Percentiles rank a stretch among this genome's conserved stretches.
These are phyloP conservation scores for Antheraea mylitta DNA, from an alignment of 1,140 invertebrate genomes.

Conservation along the genomic window DNA sequence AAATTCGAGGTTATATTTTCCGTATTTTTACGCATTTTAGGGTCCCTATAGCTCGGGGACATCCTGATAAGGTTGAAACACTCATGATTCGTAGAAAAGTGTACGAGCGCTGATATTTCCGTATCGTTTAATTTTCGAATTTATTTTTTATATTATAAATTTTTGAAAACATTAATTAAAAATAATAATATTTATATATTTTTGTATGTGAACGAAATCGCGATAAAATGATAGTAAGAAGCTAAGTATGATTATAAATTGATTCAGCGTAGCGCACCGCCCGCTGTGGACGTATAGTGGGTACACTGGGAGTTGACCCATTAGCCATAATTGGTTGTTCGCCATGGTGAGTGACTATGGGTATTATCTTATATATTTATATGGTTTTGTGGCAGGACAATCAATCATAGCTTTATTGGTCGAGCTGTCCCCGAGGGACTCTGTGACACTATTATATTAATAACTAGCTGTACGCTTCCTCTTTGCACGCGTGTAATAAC, in stretches of 20 bases:
- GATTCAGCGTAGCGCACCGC: neutral
- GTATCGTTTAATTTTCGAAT: no score
- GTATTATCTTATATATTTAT: neutral
- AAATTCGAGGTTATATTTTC: no score
- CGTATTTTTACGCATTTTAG: no score
- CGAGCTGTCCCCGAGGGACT: neutral
- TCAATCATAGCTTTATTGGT: constrained; percentile 36
- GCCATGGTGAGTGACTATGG: constrained; percentile 11
- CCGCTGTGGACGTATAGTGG: neutral
- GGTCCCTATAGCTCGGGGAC: no score
- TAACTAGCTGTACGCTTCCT: neutral
- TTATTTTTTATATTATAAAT: no score
- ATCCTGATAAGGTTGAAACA: no score
- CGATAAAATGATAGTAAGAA: neutral
- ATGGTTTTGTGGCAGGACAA: constrained; percentile 17
- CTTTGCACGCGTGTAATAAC: no score
- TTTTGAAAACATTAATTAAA: no score
- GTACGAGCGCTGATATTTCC: no score
- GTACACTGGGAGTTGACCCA: constrained; percentile 42
- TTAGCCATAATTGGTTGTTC: constrained; percentile 60
- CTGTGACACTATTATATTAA: neutral
- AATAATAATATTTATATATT: no score
- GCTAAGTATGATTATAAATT: constrained; percentile 1
- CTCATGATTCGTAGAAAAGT: no score
- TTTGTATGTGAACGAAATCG: neutral